Conservation (phyloP, 2,113 vertebrate genomes). For the Verasper variegatus region DNA sequence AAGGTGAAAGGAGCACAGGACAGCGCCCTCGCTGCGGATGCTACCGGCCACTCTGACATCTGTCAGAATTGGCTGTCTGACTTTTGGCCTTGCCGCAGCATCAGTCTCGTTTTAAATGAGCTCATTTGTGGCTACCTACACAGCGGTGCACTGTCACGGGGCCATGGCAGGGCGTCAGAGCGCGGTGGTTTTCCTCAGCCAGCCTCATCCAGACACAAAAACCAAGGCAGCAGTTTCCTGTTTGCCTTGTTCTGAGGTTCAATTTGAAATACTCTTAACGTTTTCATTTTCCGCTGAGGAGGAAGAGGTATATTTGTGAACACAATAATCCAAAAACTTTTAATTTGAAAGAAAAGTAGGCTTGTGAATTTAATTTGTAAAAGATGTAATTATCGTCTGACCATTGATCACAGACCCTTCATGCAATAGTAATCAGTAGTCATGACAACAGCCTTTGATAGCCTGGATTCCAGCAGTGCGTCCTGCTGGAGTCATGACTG, state of each 20-base stretch:
- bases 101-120: conserved; percentile 70
- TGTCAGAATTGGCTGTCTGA: conserved; percentile 63
- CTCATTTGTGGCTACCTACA: conserved; percentile 69
- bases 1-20: conserved; percentile 31
- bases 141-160: conserved; percentile 57
- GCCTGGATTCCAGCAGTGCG: conserved; percentile 21
- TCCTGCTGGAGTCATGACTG: conserved; percentile 41
- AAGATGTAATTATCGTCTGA: not conserved
- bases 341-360: not conserved
- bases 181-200: not conserved
- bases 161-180: conserved; percentile 44
- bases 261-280: too few species aligned
- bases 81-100: conserved; percentile 53
- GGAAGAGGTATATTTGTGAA: not conserved
- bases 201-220: conserved; percentile 13
- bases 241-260: conserved; percentile 1
- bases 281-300: not conserved
- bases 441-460: conserved; percentile 23
- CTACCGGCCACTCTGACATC: conserved; percentile 48
- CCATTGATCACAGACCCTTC: not conserved
- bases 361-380: not conserved
- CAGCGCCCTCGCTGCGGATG: conserved; percentile 21
- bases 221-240: not conserved
- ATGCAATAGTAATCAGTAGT: conserved; percentile 33
- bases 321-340: not conserved